phyloP scores from a whole-genome alignment of 2,888 invertebrate species.

The Resseliella maxima region DNA sequence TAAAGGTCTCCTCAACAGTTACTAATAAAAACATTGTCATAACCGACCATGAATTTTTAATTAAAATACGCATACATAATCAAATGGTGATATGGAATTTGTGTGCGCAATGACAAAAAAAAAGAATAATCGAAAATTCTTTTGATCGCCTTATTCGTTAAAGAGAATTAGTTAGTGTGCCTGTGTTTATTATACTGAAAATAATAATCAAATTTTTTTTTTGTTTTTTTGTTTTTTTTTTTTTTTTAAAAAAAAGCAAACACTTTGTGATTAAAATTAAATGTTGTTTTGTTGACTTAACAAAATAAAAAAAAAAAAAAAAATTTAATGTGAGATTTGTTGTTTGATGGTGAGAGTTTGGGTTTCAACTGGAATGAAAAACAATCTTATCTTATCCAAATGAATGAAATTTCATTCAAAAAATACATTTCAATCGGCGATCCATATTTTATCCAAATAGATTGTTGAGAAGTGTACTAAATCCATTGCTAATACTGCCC shows the following conservation, averaged over 20 bases:
- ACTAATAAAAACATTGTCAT: slow-evolving; percentile 33
- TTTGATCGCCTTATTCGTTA: too few species aligned
- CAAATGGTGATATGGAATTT: neutral
- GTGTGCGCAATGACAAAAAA: neutral
- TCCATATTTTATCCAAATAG: slow-evolving; percentile 74
- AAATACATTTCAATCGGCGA: neutral
- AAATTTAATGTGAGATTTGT: neutral
- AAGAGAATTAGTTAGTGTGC: neutral
- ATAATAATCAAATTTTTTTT: too few species aligned
- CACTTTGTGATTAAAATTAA: neutral
- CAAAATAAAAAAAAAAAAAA: neutral
- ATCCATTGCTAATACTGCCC: slow-evolving; percentile 80
- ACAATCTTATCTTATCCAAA: neutral
- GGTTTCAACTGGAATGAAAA: neutral
- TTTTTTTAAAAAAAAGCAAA: neutral
- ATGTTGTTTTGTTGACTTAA: neutral
- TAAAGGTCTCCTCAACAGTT: neutral
- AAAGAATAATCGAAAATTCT: neutral
- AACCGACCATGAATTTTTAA: slow-evolving; percentile 18
- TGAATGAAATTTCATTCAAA: neutral
- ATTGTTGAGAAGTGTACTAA: slow-evolving; percentile 81
- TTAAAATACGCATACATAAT: slow-evolving; percentile 12
- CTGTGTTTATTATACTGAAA: too few species aligned
- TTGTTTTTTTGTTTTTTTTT: too few species aligned
- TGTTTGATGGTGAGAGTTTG: neutral